Evolutionary conservation across 2,797 vertebrate species (phyloP), one percentile per base, ranked within the genome.

Genomic region (Danio albolineatus): DNA sequence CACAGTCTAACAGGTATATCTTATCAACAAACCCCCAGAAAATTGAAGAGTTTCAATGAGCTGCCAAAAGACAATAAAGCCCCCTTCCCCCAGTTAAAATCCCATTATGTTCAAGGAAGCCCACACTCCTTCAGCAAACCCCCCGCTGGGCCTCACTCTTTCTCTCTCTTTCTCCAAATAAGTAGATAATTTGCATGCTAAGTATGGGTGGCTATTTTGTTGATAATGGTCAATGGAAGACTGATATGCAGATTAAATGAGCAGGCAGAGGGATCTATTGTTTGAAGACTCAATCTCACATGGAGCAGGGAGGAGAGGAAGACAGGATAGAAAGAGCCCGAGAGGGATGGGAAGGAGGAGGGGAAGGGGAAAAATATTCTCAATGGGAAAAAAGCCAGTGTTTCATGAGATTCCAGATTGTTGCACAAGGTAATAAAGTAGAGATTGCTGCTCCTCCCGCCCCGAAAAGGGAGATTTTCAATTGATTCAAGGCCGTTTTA

Each of bases 231-330:
- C 79, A 79, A 84, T 75, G 76, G 64, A 78, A 66, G 43, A 77
- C 76, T 82, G 82, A 87, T 87, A 84, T 84, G 83, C 79, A 87
- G 84, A 85, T 83, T 85, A 83, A 87, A 85, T 85, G 78, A 87
- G 77, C 78, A 71, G 78, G 76, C 69, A 73, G 67, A 51, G 65
- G 59, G 41, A 21, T 44, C 60, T 53, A 78, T 84, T 83, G 83
- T 83, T 81, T 80, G 75, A 69, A 84, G 78, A 65, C 82, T 81
- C 61, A 6, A 48, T 70, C 82, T 82, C 77, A 82, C 69, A 76
- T n/a, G 4, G 59, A 80, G 73, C 64, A 51, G 77, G 43, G 59
- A 82, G 21, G 28, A 51, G 59, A 64, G 64, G 36, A 62, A 75
- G 71, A 65, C 28, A 48, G 39, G 21, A 79, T 62, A 73, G 69